phyloP scores from a whole-genome alignment of 2,888 invertebrate genomes.

The Phyllotreta cruciferae region DNA sequence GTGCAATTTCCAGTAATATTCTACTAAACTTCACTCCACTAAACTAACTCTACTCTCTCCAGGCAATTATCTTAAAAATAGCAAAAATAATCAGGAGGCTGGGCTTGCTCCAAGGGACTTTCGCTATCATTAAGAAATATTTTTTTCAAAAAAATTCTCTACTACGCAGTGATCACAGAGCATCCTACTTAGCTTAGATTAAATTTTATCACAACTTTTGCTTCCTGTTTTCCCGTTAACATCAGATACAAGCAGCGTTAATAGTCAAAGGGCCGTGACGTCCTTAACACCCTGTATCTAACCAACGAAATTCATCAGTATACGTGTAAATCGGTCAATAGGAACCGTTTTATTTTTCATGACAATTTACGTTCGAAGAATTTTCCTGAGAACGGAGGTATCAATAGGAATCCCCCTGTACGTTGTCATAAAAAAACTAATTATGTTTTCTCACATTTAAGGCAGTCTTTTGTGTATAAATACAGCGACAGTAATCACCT shows the following conservation, averaged over 20 bases:
- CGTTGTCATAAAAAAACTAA: conserved; percentile 7
- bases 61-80: no score
- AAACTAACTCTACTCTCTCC: no score
- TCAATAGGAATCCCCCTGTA: conserved; percentile 4
- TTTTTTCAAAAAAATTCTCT: no score
- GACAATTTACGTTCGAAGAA: conserved; percentile 1
- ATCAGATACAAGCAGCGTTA: conserved; percentile 7
- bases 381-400: background rate
- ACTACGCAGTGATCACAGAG: no score
- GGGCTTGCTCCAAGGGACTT: conserved; percentile 5
- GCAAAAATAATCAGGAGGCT: conserved; percentile 3
- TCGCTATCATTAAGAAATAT: background rate
- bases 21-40: no score
- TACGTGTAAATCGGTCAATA: conserved; percentile 13
- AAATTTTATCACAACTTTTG: conserved; percentile 12
- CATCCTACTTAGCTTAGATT: background rate
- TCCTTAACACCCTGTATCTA: conserved; percentile 17
- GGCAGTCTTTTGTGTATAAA: conserved; percentile 7
- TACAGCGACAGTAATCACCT: conserved; percentile 3
- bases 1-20: no score
- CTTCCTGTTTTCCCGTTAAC: background rate
- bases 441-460: conserved; percentile 12
- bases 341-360: conserved; percentile 16
- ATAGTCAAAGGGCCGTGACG: conserved; percentile 13
- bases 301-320: background rate